phyloP scores from a whole-genome alignment of 2,797 vertebrate genomes.

The Acanthiza pusilla region DNA sequence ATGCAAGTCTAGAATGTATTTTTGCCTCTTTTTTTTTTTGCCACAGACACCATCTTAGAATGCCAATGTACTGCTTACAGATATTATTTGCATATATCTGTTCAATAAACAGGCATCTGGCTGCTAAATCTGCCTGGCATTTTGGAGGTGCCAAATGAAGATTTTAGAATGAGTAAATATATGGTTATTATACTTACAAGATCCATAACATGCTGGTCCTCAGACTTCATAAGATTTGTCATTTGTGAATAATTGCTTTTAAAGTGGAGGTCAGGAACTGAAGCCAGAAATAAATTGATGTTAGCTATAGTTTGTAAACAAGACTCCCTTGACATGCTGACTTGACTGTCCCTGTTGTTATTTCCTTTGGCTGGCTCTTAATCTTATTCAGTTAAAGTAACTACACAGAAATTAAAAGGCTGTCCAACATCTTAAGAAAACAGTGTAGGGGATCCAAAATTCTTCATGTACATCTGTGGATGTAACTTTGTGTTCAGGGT shows the following conservation, averaged over 20 bases:
- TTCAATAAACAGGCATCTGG: conserved; percentile 24
- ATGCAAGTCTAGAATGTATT: neutral
- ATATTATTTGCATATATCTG: neutral
- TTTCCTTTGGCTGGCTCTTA: neutral
- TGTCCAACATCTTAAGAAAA: neutral
- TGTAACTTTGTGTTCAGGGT: neutral
- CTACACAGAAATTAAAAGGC: neutral
- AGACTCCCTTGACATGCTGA: neutral
- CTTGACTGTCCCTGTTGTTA: neutral
- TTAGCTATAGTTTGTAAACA: conserved; percentile 31
- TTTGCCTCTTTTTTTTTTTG: neutral
- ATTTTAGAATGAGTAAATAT: conserved; percentile 7
- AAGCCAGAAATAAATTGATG: conserved; percentile 18
- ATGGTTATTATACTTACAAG: conserved; percentile 1
- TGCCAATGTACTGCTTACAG: neutral
- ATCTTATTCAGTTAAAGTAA: neutral
- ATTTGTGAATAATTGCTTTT: conserved; percentile 2
- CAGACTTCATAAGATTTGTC: neutral
- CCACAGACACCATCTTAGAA: neutral
- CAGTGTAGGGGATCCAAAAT: neutral
- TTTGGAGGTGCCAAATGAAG: neutral
- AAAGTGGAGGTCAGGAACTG: neutral
- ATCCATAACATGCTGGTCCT: neutral
- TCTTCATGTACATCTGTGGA: neutral
- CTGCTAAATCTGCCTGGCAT: neutral